phyloP scores from a whole-genome alignment of 2,797 vertebrate genomes.

The Macropus fuliginosus region DNA sequence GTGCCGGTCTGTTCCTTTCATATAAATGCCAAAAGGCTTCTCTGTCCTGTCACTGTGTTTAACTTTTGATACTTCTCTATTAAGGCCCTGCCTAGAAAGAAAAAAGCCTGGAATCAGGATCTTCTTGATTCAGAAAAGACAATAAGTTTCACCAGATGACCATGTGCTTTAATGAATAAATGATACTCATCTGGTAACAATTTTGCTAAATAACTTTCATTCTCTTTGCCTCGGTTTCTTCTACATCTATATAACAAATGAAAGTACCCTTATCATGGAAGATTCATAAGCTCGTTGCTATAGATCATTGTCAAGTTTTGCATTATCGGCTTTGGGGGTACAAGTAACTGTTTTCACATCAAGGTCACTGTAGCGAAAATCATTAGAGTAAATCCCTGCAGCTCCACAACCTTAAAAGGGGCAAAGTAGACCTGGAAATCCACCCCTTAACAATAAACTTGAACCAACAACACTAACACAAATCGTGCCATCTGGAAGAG shows the following conservation, averaged over 20 bases:
- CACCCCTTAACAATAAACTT: not conserved
- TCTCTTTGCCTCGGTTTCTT: not conserved
- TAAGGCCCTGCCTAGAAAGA: not conserved
- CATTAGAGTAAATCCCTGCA: not conserved
- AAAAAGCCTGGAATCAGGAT: not conserved
- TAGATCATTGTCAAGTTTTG: not conserved
- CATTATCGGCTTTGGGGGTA: not conserved
- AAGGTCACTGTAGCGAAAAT: conserved; percentile 47
- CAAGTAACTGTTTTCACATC: not conserved
- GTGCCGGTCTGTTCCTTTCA: not conserved
- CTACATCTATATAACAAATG: conserved; percentile 22
- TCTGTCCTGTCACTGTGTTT: not conserved
- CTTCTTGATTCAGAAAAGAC: not conserved
- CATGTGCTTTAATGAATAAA: not conserved
- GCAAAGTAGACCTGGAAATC: not conserved
- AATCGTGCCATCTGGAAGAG: not conserved
- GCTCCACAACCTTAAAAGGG: not conserved
- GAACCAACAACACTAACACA: not conserved
- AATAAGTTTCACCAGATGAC: conserved; percentile 13
- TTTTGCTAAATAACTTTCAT: conserved; percentile 3
- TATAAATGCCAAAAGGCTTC: no score
- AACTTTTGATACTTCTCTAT: not conserved
- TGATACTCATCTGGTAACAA: not conserved
- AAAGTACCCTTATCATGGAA: conserved; percentile 32
- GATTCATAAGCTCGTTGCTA: conserved; percentile 17